Percentiles rank a stretch among this genome's conserved stretches.
Evolutionary conservation across 2,888 invertebrate species (phyloP).

Genomic region (Amiota communis): DNA sequence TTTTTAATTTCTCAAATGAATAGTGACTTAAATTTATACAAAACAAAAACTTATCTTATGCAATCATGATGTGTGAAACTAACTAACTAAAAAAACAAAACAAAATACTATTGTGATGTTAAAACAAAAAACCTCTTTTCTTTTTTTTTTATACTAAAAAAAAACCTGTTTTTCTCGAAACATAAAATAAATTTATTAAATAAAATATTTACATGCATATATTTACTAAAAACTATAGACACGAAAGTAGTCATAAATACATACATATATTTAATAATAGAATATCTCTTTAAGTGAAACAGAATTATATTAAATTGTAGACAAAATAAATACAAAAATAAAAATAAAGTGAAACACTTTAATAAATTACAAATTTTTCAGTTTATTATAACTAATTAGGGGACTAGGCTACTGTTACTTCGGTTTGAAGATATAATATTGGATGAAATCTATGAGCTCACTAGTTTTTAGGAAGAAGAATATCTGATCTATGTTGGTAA

Average conservation of each 20-base stretch:
- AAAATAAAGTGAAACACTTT: background rate
- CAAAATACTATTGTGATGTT: conserved; percentile 18
- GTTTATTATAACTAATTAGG: too few species aligned
- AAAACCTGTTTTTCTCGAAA: conserved; percentile 18
- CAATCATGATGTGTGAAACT: conserved; percentile 18
- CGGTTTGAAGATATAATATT: too few species aligned
- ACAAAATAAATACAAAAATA: too few species aligned
- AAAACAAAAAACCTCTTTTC: conserved; percentile 18
- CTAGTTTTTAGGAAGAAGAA: too few species aligned
- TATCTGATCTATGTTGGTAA: too few species aligned
- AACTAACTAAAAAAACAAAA: conserved; percentile 11
- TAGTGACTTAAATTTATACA: background rate
- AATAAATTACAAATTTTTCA: background rate
- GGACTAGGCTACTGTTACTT: too few species aligned
- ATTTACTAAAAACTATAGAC: background rate
- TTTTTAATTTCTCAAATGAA: conserved; percentile 4
- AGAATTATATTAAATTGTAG: too few species aligned
- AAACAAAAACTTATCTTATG: conserved; percentile 1
- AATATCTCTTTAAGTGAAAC: too few species aligned
- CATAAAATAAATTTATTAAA: background rate
- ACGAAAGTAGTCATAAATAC: background rate
- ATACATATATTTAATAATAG: background rate
- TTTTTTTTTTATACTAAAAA: conserved; percentile 14
- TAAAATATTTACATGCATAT: too few species aligned
- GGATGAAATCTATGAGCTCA: too few species aligned